phyloP scores from a whole-genome alignment of 2,113 vertebrate genomes.

The Cygnus atratus region DNA sequence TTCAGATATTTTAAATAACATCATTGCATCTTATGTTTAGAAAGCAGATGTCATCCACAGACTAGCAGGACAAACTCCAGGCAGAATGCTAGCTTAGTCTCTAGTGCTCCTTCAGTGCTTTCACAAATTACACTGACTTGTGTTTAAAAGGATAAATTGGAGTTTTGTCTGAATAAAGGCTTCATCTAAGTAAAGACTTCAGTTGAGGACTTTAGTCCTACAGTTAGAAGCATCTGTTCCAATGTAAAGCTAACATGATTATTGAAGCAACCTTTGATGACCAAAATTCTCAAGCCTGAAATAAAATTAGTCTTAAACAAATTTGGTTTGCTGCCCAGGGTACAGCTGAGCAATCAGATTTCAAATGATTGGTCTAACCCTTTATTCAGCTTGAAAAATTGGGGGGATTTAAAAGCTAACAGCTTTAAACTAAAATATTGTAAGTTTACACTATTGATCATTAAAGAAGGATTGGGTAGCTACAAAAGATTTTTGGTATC shows the following conservation, averaged over 20 bases:
- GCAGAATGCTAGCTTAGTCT: not conserved
- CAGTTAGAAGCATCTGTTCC: constrained; percentile 19
- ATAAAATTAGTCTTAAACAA: constrained; percentile 48
- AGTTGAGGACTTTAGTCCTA: not conserved
- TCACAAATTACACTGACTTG: not conserved
- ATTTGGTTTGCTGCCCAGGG: constrained; percentile 1
- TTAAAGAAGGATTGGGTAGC: not conserved
- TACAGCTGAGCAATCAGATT: constrained; percentile 32
- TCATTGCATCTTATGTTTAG: not conserved
- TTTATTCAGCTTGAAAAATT: constrained; percentile 34
- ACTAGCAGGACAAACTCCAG: not conserved
- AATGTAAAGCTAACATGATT: not conserved
- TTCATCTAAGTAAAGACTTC: not conserved
- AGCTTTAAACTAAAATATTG: not conserved
- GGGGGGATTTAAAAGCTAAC: constrained; percentile 16
- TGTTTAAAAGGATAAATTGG: not conserved
- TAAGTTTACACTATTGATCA: not conserved
- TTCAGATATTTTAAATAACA: not conserved
- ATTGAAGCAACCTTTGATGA: constrained; percentile 37
- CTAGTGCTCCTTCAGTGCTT: not conserved
- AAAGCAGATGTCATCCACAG: not conserved
- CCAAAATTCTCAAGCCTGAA: constrained; percentile 31
- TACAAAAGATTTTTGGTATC: not conserved
- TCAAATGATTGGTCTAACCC: constrained; percentile 9
- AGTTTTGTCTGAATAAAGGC: constrained; percentile 4